These are phyloP conservation scores for Oligia latruncula DNA, from an alignment of 2,888 invertebrate genomes.

Conservation along the genomic window DNA sequence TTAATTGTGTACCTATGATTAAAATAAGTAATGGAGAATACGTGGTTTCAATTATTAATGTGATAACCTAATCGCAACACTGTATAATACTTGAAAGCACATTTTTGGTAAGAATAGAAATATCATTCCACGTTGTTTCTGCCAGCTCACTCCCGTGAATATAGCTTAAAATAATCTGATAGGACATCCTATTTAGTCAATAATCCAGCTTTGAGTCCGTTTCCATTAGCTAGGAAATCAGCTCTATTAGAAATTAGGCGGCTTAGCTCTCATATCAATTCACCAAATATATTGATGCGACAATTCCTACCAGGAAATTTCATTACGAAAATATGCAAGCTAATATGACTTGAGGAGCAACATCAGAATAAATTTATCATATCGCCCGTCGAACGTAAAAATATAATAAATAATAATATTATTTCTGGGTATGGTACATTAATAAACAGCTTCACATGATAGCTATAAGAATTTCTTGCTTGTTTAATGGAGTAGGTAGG, in stretches of 20 bases:
- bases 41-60: not conserved
- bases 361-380: not conserved
- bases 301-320: not conserved
- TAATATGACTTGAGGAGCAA: not conserved
- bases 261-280: constrained; percentile 9
- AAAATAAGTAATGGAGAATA: not conserved
- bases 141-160: not conserved
- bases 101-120: not conserved
- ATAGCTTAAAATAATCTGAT: not conserved
- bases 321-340: constrained; percentile 12
- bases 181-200: too few species aligned
- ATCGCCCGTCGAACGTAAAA: not conserved
- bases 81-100: not conserved
- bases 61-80: not conserved
- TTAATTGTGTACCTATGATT: not conserved
- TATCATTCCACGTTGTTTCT: not conserved
- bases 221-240: constrained; percentile 18
- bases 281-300: not conserved
- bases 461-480: constrained; percentile 3
- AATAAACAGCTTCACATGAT: too few species aligned
- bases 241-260: not conserved
- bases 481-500: not conserved
- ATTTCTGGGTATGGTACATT: not conserved
- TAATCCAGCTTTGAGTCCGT: constrained; percentile 17
- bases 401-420: not conserved